Evolutionary conservation across 1,140 invertebrate genomes (phyloP), one percentile per base, ranked within the genome.

Genomic region (Hypothenemus hampei): DNA sequence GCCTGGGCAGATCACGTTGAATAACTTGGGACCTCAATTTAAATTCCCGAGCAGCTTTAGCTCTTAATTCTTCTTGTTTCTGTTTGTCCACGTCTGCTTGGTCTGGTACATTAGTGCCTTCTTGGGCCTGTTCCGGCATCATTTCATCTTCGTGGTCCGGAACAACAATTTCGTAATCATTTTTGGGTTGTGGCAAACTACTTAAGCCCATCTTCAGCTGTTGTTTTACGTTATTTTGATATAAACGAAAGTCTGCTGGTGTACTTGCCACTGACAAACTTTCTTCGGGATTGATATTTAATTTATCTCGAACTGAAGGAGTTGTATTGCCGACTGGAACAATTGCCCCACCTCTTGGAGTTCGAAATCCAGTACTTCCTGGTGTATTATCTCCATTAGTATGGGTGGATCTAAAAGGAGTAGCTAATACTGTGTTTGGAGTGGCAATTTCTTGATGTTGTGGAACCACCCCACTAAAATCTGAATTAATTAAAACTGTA

Each of bases 131-230:
- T 23, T 75, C 74, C 3, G 76, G 76, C 16, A 54, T 11, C 50
- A 80, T 80, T 10, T 77, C 77, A 19, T 79, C 75, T 61, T 94
- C 90, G 29, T 89, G 82, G 57, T 96, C 91, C 0, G 93, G 92
- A 7, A 98, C 87, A 33, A 98, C 93, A 68, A 99, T 97, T 75
- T 99, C 96, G 74, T 96, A 99, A 74, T 99, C 96, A 72, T 99
- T 98, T 55, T 88, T 86, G 0, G 97, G 97, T 20, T 80, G 69
- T 3, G 97, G 97, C 48, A 99, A 73, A 7, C 83, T 74, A 23
- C 82, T 83, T 10, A 98, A 72, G 1, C 87, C 86, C 48, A 81
- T 79, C 36, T 81, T 79, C 7, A 98, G 75, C 35, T 89, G 82
- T 37, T 88, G 82, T 65, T 84, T 85, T 5, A 82, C 3, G 8